These are phyloP conservation scores for Nothoprocta perdicaria DNA, from an alignment of 2,113 vertebrate genomes.

Conservation along the genomic window DNA sequence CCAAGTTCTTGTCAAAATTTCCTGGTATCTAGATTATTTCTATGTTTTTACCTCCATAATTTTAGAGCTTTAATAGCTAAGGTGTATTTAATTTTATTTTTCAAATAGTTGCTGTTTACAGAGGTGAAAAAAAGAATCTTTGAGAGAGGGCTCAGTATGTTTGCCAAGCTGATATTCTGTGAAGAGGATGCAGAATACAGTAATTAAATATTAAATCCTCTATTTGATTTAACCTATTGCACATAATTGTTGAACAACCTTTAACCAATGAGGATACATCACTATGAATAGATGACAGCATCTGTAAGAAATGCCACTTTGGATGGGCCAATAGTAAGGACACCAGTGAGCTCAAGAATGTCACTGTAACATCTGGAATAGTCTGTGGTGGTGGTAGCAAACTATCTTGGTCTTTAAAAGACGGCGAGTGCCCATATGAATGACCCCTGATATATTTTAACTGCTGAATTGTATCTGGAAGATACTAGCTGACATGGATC, in stretches of 20 bases:
- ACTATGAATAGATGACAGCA: background rate
- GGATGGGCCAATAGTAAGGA: background rate
- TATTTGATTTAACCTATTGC: background rate
- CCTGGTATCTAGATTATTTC: background rate
- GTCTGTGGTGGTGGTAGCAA: background rate
- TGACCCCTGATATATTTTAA: background rate
- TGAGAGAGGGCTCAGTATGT: rapidly evolving
- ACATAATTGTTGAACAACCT: background rate
- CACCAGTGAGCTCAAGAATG: background rate
- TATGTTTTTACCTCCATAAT: background rate
- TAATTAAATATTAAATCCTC: background rate
- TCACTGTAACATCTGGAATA: background rate
- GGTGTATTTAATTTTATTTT: background rate
- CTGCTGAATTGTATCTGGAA: background rate
- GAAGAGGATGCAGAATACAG: background rate
- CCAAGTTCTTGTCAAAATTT: background rate
- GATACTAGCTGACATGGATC: background rate
- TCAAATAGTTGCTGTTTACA: background rate
- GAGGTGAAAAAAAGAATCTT: background rate
- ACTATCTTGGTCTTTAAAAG: background rate
- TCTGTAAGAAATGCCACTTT: background rate
- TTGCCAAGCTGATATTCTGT: background rate
- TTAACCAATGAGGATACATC: background rate
- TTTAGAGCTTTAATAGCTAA: background rate
- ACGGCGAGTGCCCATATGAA: background rate